Conservation (phyloP, 1,140 invertebrate genomes). For the Anadara kagoshimensis region DNA sequence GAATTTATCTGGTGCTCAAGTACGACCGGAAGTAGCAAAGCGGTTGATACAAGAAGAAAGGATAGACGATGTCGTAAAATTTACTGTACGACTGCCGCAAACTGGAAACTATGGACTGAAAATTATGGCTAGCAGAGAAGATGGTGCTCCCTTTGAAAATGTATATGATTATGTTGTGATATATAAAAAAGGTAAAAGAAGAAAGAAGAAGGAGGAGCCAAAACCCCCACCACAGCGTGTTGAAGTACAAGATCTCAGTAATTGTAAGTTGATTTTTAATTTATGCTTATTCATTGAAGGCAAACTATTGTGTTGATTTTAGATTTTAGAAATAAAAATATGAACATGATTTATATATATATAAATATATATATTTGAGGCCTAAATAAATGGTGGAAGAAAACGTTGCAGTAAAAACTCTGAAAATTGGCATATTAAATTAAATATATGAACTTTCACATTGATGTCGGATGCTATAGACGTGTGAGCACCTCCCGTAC, state of each 20-base stretch:
- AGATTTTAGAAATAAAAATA: too few species aligned
- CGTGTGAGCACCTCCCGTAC: too few species aligned
- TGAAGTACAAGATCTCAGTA: not conserved
- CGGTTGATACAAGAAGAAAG: slow-evolving; percentile 43
- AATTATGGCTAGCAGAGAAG: slow-evolving; percentile 42
- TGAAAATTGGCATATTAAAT: too few species aligned
- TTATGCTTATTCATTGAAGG: not conserved
- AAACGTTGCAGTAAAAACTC: too few species aligned
- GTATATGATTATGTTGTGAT: slow-evolving; percentile 56
- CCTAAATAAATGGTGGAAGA: too few species aligned
- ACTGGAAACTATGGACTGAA: slow-evolving; percentile 56
- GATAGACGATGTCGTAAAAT: slow-evolving; percentile 43
- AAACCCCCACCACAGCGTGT: slow-evolving; percentile 10
- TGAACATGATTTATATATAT: too few species aligned
- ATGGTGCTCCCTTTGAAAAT: slow-evolving; percentile 32
- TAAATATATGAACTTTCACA: too few species aligned
- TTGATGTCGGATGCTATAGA: too few species aligned
- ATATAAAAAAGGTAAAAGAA: slow-evolving; percentile 44
- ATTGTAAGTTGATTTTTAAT: not conserved
- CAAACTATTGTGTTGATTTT: too few species aligned
- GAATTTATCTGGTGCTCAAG: slow-evolving; percentile 49
- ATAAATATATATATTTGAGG: too few species aligned
- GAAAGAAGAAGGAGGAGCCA: not conserved
- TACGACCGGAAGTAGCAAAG: slow-evolving; percentile 50
- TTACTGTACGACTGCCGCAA: slow-evolving; percentile 51